A percentile compares a stretch with the other conserved stretches of the same genome.
phyloP scores from a whole-genome alignment of 2,113 vertebrate genomes.

The Rallus limicola region DNA sequence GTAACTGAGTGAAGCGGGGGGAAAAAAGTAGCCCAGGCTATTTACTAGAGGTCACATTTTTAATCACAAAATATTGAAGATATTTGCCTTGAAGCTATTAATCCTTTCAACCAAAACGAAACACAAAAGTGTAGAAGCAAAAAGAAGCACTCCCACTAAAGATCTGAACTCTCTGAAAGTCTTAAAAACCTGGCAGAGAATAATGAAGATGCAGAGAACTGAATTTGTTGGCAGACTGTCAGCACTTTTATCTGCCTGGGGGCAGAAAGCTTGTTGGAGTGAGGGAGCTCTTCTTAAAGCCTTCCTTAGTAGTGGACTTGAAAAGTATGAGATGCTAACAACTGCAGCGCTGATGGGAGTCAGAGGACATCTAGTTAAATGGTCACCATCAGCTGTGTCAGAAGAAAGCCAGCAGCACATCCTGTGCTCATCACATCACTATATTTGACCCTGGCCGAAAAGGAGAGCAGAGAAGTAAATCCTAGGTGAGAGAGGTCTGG shows the following conservation, averaged over 20 bases:
- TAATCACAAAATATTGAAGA: not conserved
- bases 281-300: not conserved
- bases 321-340: not conserved
- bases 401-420: not conserved
- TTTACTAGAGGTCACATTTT: not conserved
- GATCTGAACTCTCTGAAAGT: not conserved
- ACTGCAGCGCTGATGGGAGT: not conserved
- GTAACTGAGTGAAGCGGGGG: not conserved
- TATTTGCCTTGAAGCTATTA: not conserved
- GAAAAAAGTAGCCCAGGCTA: not conserved
- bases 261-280: not conserved
- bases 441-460: not conserved
- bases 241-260: not conserved
- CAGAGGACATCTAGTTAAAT: not conserved
- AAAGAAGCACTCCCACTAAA: not conserved
- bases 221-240: not conserved
- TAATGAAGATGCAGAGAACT: not conserved
- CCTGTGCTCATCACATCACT: not conserved
- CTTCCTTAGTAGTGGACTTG: not conserved
- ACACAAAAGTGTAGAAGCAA: not conserved
- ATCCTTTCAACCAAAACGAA: not conserved
- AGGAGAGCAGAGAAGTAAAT: not conserved
- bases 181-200: not conserved
- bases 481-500: fast-evolving
- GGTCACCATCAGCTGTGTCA: not conserved